Evolutionary conservation across 2,797 vertebrate species (phyloP), one percentile per base, ranked within the genome.

Genomic region (Bradypodion ventrale): DNA sequence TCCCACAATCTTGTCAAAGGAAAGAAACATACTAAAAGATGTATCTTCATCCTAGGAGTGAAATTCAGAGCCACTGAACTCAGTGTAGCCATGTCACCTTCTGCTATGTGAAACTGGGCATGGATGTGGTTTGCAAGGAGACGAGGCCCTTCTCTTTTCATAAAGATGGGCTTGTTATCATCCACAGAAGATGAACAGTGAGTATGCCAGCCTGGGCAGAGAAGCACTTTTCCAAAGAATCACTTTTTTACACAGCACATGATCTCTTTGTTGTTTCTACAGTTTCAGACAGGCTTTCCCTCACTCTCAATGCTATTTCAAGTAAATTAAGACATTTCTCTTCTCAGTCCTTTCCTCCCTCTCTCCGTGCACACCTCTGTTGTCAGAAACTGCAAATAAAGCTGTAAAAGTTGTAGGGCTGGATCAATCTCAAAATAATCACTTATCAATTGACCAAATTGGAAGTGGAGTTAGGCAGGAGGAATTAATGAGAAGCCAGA

Each of bases 311-410:
- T 0, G 5, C 66, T 78, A 66, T 83, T 87, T 80, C 25, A 70
- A 82, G 83, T 85, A 29, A 66, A 83, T 88, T 85, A 87, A 92
- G 73, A 76, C 82, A 87, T 88, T 88, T 91, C 88, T 87, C 52
- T 76, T 82, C 89, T 37, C 83, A 85, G 85, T 25, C 32, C 16
- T 37, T 83, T 91, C 90, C 27, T 84, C 80, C 78, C 8, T 9
- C 25, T 16, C 29, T n/a, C 5, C 8, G 85, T n/a, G 65, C 75
- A 65, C 86, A 86, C 74, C 44, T 46, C 77, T 79, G 44, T 66
- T 56, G 56, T 10, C 29, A 56, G 65, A 65, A 87, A 62, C 66
- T 83, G 59, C 84, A 92, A 91, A 87, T 75, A 56, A 88, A 27
- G 0, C 7, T 83, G 83, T 81, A 75, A 73, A 90, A 89, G 77